These are phyloP conservation scores for Thyatira batis DNA, from an alignment of 2,888 invertebrate species.

Conservation along the genomic window DNA sequence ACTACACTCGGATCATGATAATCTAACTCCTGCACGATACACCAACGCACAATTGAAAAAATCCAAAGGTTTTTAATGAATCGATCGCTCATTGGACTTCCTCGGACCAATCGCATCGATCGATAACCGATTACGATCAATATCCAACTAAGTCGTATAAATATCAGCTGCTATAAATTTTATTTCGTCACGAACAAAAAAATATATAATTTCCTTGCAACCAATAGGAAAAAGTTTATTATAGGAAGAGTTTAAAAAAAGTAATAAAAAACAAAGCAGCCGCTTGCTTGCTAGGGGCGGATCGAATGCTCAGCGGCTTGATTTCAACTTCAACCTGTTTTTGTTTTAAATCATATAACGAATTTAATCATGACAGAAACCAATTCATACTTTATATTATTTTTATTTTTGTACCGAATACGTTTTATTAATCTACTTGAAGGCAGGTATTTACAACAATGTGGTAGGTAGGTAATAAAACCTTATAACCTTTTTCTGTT, in stretches of 20 bases:
- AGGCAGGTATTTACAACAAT: too few relatives aligned
- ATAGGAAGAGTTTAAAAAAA: slow-evolving; percentile 58
- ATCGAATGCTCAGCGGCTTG: slow-evolving; percentile 57
- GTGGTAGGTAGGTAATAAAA: too few relatives aligned
- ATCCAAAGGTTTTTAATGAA: slow-evolving; percentile 11
- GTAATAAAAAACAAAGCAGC: slow-evolving; percentile 49
- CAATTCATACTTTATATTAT: background rate
- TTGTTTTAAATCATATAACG: slow-evolving; percentile 54
- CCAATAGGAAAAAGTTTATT: slow-evolving; percentile 81
- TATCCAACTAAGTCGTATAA: slow-evolving; percentile 44
- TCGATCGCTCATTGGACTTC: slow-evolving; percentile 26
- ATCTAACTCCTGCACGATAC: slow-evolving; percentile 44
- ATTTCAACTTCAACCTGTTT: slow-evolving; percentile 65
- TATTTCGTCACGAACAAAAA: slow-evolving; percentile 61
- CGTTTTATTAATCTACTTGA: background rate
- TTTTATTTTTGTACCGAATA: background rate
- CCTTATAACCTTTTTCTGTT: too few relatives aligned
- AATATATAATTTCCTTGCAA: slow-evolving; percentile 64
- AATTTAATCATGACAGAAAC: slow-evolving; percentile 16
- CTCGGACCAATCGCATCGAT: slow-evolving; percentile 49
- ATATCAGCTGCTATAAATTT: slow-evolving; percentile 78
- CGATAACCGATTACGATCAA: slow-evolving; percentile 56
- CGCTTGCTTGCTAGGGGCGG: slow-evolving; percentile 67
- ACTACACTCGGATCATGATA: slow-evolving; percentile 40
- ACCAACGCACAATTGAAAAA: slow-evolving; percentile 15